A percentile compares a stretch with the other conserved stretches of the same genome.
Evolutionary conservation across 1,140 invertebrate genomes (phyloP).

Genomic region (Drosophila biarmipes): DNA sequence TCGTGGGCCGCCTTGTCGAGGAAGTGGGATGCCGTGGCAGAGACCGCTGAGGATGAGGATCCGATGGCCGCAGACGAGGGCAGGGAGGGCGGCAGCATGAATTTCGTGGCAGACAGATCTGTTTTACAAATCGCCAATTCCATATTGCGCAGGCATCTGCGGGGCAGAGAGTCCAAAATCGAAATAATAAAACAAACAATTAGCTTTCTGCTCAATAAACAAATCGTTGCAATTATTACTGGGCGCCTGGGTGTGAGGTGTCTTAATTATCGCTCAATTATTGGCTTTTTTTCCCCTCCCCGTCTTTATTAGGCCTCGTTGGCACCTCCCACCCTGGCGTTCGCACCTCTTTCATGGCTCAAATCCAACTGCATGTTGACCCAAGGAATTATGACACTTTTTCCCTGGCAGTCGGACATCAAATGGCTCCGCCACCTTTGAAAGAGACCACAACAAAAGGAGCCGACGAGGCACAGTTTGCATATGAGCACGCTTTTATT

Average conservation of each 20-base stretch:
- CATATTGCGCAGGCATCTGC: slow-evolving; percentile 80
- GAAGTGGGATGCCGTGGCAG: slow-evolving; percentile 52
- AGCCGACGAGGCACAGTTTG: slow-evolving; percentile 61
- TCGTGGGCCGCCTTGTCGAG: slow-evolving; percentile 60
- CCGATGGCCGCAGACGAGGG: slow-evolving; percentile 51
- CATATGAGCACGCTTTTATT: slow-evolving; percentile 60
- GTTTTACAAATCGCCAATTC: slow-evolving; percentile 83
- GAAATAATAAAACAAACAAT: slow-evolving; percentile 26
- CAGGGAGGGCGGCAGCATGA: slow-evolving; percentile 78
- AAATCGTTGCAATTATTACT: slow-evolving; percentile 28
- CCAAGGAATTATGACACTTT: slow-evolving; percentile 72
- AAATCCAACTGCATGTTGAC: slow-evolving; percentile 64
- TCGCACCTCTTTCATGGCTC: slow-evolving; percentile 60
- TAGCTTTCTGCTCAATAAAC: slow-evolving; percentile 33
- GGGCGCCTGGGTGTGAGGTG: slow-evolving; percentile 23
- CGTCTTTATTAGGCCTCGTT: slow-evolving; percentile 49
- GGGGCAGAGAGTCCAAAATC: neutral
- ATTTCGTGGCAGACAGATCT: slow-evolving; percentile 78
- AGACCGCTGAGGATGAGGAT: slow-evolving; percentile 53
- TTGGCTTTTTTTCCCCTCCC: slow-evolving; percentile 50
- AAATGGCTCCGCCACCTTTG: slow-evolving; percentile 53
- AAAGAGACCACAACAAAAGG: slow-evolving; percentile 70
- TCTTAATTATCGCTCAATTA: slow-evolving; percentile 58
- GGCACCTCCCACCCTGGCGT: slow-evolving; percentile 60
- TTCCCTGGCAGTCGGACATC: slow-evolving; percentile 51